Conservation (phyloP, 2,113 vertebrate species). For the Leptobrachium leishanense region DNA sequence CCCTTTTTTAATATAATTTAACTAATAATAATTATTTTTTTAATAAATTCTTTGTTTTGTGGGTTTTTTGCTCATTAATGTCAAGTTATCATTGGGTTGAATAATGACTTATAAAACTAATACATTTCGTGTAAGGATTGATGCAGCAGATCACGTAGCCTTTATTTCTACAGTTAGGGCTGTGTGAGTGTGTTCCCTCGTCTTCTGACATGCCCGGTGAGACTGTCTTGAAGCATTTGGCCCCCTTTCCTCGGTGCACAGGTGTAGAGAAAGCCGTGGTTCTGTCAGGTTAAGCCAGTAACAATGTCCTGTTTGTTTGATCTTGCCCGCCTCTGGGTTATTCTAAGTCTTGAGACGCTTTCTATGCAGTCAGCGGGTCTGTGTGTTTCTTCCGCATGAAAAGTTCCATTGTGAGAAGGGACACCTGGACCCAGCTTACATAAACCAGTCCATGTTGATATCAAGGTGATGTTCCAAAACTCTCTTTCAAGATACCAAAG, state of each 20-base stretch:
- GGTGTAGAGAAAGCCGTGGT: conserved; percentile 31
- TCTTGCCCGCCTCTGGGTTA: conserved; percentile 25
- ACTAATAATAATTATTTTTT: too few species aligned
- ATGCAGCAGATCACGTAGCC: too few species aligned
- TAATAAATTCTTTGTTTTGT: too few species aligned
- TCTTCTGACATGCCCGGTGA: too few species aligned
- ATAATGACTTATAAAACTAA: too few species aligned
- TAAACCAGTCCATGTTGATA: conserved; percentile 10
- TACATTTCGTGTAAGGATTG: too few species aligned
- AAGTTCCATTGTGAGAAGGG: conserved; percentile 18
- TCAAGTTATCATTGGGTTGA: too few species aligned
- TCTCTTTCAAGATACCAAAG: neutral
- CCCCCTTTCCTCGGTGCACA: neutral
- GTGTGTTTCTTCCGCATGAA: conserved; percentile 34
- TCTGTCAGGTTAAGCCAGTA: conserved; percentile 32
- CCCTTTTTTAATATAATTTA: too few species aligned
- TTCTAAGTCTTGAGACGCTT: conserved; percentile 20
- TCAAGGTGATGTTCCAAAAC: conserved; percentile 17
- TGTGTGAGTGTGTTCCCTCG: too few species aligned
- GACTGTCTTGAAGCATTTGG: too few species aligned
- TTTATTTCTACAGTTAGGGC: too few species aligned
- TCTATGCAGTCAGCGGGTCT: conserved; percentile 14
- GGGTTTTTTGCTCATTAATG: too few species aligned
- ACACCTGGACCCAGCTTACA: conserved; percentile 8
- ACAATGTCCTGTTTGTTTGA: conserved; percentile 44